Evolutionary conservation across 1,140 invertebrate genomes (phyloP).

Genomic region (Panonychus citri): DNA sequence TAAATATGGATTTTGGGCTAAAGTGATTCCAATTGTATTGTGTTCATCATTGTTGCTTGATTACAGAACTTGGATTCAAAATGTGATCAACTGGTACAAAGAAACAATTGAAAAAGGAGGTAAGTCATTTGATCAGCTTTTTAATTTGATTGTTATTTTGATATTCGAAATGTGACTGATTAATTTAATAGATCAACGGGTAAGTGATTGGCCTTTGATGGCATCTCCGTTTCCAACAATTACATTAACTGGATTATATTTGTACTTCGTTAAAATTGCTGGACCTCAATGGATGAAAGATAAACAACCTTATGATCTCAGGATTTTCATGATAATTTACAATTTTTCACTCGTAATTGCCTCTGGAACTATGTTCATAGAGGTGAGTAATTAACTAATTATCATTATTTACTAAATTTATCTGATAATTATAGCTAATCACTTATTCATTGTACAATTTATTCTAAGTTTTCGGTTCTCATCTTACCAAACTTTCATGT

Average conservation of each 20-base stretch:
- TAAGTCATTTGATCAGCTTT: no score
- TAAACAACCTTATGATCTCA: constrained; percentile 21
- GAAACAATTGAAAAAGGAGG: no score
- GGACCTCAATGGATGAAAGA: constrained; percentile 26
- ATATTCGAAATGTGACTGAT: no score
- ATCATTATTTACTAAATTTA: not conserved
- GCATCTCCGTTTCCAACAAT: constrained; percentile 23
- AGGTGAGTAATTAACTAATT: constrained; percentile 17
- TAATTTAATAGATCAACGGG: constrained; percentile 25
- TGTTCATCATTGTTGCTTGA: no score
- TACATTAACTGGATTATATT: constrained; percentile 20
- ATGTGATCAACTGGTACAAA: no score
- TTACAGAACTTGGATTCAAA: no score
- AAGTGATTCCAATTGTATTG: no score
- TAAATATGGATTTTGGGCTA: no score
- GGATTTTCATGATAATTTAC: constrained; percentile 23
- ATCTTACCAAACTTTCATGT: no score
- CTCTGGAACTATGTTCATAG: constrained; percentile 22
- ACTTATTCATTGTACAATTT: no score
- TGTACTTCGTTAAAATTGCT: constrained; percentile 20
- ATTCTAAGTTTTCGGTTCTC: no score
- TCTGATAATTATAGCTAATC: not conserved
- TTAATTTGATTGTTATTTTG: no score
- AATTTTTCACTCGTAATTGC: constrained; percentile 24
- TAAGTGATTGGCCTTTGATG: constrained; percentile 26